Conservation (phyloP, 2,888 invertebrate species). For the Calephelis perditalis region DNA sequence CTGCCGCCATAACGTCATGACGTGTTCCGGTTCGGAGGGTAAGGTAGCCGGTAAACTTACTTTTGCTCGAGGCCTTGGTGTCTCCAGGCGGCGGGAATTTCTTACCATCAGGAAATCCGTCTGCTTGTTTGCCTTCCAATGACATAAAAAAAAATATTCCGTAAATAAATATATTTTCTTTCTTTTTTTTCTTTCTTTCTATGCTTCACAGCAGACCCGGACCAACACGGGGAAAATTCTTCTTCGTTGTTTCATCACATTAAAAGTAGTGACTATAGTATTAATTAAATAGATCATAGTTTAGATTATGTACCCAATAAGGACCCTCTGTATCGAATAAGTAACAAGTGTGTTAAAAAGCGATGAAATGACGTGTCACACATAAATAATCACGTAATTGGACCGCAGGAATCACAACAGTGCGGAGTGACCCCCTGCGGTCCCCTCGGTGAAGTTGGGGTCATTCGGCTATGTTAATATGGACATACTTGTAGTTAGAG, state of each 20-base stretch:
- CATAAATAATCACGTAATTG: conserved; percentile 74
- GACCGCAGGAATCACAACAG: conserved; percentile 52
- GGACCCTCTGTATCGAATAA: neutral
- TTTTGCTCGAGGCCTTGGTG: too few relatives aligned
- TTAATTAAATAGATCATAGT: conserved; percentile 6
- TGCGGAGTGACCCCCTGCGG: conserved; percentile 40
- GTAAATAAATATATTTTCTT: too few relatives aligned
- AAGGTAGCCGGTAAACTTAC: too few relatives aligned
- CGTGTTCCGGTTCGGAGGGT: too few relatives aligned
- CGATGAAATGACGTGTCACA: conserved; percentile 48
- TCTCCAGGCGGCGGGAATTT: too few relatives aligned
- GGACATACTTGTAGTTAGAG: conserved; percentile 29
- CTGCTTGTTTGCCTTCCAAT: too few relatives aligned
- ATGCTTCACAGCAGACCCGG: too few relatives aligned
- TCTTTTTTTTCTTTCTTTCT: too few relatives aligned
- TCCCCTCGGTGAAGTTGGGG: conserved; percentile 28
- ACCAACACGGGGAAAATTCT: too few relatives aligned
- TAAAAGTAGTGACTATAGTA: conserved; percentile 2
- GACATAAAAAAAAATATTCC: too few relatives aligned
- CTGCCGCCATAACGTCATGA: too few relatives aligned
- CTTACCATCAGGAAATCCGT: too few relatives aligned
- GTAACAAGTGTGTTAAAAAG: conserved; percentile 41
- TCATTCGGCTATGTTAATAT: conserved; percentile 25
- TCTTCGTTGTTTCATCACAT: neutral
- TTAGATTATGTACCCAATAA: neutral